Percentiles rank a stretch among this genome's conserved stretches.
Conservation (phyloP, 1,140 invertebrate genomes). For the Maniola jurtina region DNA sequence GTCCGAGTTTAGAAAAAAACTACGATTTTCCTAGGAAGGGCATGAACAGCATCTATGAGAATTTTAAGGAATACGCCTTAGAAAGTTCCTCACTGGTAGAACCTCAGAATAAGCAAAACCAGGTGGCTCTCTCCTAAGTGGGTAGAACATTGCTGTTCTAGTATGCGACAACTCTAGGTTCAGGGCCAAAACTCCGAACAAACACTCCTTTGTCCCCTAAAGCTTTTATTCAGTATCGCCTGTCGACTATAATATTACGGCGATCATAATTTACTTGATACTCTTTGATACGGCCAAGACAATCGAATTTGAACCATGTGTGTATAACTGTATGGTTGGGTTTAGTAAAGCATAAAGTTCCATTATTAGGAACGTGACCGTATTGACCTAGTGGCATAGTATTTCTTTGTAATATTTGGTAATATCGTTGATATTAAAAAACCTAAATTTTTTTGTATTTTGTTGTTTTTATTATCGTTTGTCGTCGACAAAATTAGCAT, state of each 20-base stretch:
- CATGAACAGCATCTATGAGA: no score
- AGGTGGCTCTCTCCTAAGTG: no score
- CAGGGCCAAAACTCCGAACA: neutral
- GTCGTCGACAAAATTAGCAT: neutral
- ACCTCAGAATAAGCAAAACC: no score
- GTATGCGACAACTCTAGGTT: neutral
- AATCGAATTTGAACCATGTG: neutral
- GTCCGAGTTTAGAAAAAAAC: no score
- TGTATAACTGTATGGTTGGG: neutral
- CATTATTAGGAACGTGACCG: conserved; percentile 29
- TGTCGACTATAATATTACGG: conserved; percentile 13
- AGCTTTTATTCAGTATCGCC: conserved; percentile 26
- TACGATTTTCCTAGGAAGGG: no score
- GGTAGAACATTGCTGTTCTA: neutral
- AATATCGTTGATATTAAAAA: neutral
- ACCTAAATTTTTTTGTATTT: neutral
- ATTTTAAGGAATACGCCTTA: no score
- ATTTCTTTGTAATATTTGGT: conserved; percentile 23
- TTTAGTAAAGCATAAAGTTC: neutral
- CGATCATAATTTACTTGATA: conserved; percentile 31
- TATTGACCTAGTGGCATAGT: conserved; percentile 26
- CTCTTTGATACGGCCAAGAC: conserved; percentile 1
- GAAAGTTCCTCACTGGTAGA: no score
- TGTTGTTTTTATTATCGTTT: neutral
- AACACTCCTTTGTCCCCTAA: conserved; percentile 4